These are phyloP conservation scores for Aphodius sticticus DNA, from an alignment of 2,888 invertebrate genomes.

Conservation along the genomic window DNA sequence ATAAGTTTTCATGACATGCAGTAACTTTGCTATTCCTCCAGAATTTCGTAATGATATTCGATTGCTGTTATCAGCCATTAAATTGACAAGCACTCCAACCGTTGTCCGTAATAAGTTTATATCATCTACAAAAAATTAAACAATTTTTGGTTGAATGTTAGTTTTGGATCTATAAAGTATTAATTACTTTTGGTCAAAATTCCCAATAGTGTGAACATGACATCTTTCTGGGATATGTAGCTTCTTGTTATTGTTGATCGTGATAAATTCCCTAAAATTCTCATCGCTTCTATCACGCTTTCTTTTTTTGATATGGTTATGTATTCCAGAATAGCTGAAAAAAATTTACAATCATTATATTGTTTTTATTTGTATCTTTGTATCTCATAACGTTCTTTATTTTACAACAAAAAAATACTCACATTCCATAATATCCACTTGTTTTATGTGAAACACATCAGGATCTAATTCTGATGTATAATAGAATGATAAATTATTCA, in stretches of 20 bases:
- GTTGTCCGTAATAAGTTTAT: conserved; percentile 77
- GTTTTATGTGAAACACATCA: conserved; percentile 61
- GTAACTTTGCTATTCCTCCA: conserved; percentile 63
- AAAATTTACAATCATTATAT: conserved; percentile 31
- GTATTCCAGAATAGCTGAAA: conserved; percentile 59
- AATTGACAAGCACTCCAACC: conserved; percentile 84
- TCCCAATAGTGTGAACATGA: conserved; percentile 66
- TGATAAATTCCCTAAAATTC: conserved; percentile 85
- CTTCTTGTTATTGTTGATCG: conserved; percentile 71
- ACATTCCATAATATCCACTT: conserved; percentile 63
- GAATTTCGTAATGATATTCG: conserved; percentile 63
- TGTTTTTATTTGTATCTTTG: not conserved
- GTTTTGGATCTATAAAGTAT: conserved; percentile 60
- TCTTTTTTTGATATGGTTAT: conserved; percentile 61
- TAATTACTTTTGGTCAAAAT: conserved; percentile 65
- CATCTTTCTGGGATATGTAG: conserved; percentile 73
- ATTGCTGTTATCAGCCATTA: conserved; percentile 69
- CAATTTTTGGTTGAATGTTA: not conserved
- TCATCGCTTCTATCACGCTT: conserved; percentile 73
- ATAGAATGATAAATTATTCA: conserved; percentile 87
- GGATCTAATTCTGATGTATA: conserved; percentile 61
- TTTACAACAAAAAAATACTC: conserved; percentile 23
- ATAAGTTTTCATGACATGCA: conserved; percentile 66
- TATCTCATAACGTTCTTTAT: not conserved
- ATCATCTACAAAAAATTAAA: conserved; percentile 62